Conservation (phyloP, 2,888 invertebrate species). For the Rhamphomyia laevipes region DNA sequence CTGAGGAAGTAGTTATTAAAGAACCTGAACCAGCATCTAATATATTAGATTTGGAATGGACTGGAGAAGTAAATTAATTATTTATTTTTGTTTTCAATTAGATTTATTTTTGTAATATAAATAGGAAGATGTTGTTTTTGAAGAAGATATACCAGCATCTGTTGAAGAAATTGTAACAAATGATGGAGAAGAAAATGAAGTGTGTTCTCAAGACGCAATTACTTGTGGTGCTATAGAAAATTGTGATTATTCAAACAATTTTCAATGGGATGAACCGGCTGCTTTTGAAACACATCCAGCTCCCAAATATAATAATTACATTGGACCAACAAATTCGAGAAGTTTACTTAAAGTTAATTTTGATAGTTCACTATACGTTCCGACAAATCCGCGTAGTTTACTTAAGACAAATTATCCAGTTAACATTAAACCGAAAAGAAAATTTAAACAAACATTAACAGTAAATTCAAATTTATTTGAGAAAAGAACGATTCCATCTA, state of each 20-base stretch:
- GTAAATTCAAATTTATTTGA: slow-evolving; percentile 10
- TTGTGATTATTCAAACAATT: not conserved
- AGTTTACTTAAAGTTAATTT: slow-evolving; percentile 13
- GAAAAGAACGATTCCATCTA: not conserved
- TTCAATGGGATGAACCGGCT: slow-evolving; percentile 5
- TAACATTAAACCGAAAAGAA: slow-evolving; percentile 6
- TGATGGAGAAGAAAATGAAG: slow-evolving; percentile 4
- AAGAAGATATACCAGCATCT: slow-evolving; percentile 42
- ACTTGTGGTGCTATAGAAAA: not conserved
- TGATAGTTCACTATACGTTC: not conserved
- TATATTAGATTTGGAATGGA: slow-evolving; percentile 11
- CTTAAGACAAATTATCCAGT: slow-evolving; percentile 6
- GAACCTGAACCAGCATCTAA: slow-evolving; percentile 11
- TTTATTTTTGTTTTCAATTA: not conserved
- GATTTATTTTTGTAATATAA: not conserved
- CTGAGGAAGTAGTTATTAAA: slow-evolving; percentile 16
- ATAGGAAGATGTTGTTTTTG: slow-evolving; percentile 38
- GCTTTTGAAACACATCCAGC: slow-evolving; percentile 12
- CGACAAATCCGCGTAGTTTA: slow-evolving; percentile 7
- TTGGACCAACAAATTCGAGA: slow-evolving; percentile 12
- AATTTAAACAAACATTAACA: slow-evolving; percentile 17
- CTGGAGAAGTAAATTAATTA: slow-evolving; percentile 8
- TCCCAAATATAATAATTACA: slow-evolving; percentile 8
- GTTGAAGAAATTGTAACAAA: slow-evolving; percentile 30
- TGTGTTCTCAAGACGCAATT: not conserved